These are phyloP conservation scores for Timema cristinae DNA, from an alignment of 2,888 invertebrate species.

Conservation along the genomic window DNA sequence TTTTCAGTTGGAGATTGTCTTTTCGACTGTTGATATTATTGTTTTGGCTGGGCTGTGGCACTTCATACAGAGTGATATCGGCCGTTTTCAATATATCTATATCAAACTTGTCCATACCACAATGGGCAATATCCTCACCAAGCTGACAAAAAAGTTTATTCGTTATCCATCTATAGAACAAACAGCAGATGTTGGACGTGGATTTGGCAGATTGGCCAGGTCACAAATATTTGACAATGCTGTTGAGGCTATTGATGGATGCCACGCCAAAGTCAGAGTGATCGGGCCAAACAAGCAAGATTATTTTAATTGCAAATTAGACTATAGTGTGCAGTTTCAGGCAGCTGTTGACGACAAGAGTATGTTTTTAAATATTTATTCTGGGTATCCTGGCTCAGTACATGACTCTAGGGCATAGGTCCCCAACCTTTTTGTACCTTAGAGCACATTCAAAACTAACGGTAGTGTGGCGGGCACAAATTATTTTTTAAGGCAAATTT, in stretches of 20 bases:
- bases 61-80: slow-evolving; percentile 15
- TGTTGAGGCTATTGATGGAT: slow-evolving; percentile 7
- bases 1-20: not conserved
- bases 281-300: slow-evolving; percentile 16
- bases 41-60: slow-evolving; percentile 17
- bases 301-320: slow-evolving; percentile 12
- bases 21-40: slow-evolving; percentile 12
- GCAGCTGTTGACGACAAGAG: too few relatives aligned
- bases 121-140: not conserved
- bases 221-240: not conserved
- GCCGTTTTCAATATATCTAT: slow-evolving; percentile 10
- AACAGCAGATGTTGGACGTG: not conserved
- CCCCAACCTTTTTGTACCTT: too few relatives aligned
- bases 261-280: slow-evolving; percentile 10
- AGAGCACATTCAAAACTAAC: too few relatives aligned
- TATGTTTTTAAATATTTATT: slow-evolving; percentile 14
- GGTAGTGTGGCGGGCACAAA: too few relatives aligned
- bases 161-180: not conserved
- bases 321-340: slow-evolving; percentile 14
- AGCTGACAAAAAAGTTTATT: not conserved
- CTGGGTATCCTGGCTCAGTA: slow-evolving; percentile 8
- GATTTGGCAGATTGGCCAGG: not conserved
- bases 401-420: slow-evolving; percentile 8
- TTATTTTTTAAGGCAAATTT: too few relatives aligned
- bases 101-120: slow-evolving; percentile 2